Conservation (phyloP, 2,113 vertebrate species). For the Macrotus californicus region DNA sequence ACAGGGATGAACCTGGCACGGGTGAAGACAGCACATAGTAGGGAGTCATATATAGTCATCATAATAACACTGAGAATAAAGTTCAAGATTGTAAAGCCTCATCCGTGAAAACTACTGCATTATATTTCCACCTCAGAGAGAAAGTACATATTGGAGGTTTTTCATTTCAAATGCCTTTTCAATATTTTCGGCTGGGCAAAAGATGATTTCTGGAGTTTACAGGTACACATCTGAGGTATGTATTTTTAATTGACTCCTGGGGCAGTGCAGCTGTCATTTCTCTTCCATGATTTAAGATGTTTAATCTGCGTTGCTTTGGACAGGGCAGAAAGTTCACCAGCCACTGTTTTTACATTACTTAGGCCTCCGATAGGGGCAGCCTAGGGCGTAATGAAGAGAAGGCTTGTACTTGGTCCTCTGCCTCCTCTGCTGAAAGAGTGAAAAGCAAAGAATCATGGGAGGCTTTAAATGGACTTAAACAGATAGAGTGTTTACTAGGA, state of each 20-base stretch:
- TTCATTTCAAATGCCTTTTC: constrained; percentile 30
- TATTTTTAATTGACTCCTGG: constrained; percentile 47
- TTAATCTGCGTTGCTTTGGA: constrained; percentile 42
- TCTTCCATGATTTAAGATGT: constrained; percentile 34
- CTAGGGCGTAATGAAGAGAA: neutral
- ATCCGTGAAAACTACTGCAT: neutral
- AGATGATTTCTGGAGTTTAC: constrained; percentile 6
- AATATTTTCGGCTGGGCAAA: neutral
- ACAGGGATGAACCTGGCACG: neutral
- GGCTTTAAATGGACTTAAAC: neutral
- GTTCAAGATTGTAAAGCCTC: neutral
- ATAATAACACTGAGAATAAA: neutral
- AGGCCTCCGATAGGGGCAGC: neutral
- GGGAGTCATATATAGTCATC: neutral
- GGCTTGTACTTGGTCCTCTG: neutral
- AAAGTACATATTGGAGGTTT: neutral
- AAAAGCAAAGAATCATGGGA: neutral
- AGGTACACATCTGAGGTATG: neutral
- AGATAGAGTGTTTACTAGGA: neutral
- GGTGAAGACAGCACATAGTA: neutral
- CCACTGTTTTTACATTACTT: neutral
- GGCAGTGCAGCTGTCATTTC: neutral
- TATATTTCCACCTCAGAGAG: neutral
- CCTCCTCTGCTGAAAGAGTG: neutral
- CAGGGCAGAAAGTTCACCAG: neutral